Conservation (phyloP, 2,113 vertebrate genomes). For the Aphyosemion australe region DNA sequence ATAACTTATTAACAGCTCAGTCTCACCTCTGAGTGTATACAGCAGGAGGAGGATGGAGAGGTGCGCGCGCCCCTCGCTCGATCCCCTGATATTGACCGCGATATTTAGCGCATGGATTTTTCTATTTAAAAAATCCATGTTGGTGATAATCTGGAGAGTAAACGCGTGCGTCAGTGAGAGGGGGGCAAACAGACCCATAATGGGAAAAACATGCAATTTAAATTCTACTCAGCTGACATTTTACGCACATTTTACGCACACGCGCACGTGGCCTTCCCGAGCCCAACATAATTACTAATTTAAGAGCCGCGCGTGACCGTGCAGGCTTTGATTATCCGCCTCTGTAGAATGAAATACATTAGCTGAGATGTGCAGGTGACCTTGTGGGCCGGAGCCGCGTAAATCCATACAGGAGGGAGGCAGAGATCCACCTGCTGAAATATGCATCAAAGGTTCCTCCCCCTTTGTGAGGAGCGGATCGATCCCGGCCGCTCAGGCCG, state of each 20-base stretch:
- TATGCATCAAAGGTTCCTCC: conserved; percentile 64
- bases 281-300: conserved; percentile 52
- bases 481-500: conserved; percentile 62
- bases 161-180: conserved; percentile 61
- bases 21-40: conserved; percentile 50
- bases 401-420: conserved; percentile 42
- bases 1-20: conserved; percentile 79
- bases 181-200: neutral
- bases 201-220: conserved; percentile 24
- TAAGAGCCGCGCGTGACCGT: conserved; percentile 26
- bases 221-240: conserved; percentile 52
- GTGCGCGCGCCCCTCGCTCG: conserved; percentile 43
- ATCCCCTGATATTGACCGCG: conserved; percentile 79
- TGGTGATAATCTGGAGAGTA: conserved; percentile 77
- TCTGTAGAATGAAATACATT: conserved; percentile 14
- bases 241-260: conserved; percentile 53
- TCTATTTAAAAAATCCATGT: conserved; percentile 83
- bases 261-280: conserved; percentile 10
- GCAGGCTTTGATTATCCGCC: conserved; percentile 48
- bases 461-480: conserved; percentile 64
- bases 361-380: conserved; percentile 59
- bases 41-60: conserved; percentile 8
- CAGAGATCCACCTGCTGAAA: conserved; percentile 74
- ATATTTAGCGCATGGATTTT: conserved; percentile 85
- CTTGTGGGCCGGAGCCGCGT: conserved; percentile 51